Evolutionary conservation across 2,888 invertebrate genomes (phyloP), one percentile per base, ranked within the genome.

Genomic region (Zootermopsis nevadensis): DNA sequence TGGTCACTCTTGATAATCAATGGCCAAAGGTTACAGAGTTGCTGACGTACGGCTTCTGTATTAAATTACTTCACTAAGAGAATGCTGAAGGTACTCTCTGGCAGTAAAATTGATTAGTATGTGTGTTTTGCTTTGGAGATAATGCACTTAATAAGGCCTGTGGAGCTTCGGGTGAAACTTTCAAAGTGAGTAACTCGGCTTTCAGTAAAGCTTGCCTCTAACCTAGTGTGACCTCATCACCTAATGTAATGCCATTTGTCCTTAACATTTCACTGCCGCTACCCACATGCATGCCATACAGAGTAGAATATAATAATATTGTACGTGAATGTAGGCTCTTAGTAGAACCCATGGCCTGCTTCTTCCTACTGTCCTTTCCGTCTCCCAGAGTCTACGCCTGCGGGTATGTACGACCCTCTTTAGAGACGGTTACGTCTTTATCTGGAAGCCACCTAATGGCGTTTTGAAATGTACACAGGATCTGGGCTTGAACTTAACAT

Each of bases 391-490:
- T 0, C 66, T 19, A 33, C 6, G 31, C 69, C 69, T 7, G 19
- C 27, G 60, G 60, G 27, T 27, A 6, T 27, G 27, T 27, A 27
- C n/a, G n/a, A 15, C 31, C 33, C 69, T 31, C 69, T 69, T 69
- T 15, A 69, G 69, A 19, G 31, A 22, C 69, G 1, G 33, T n/a
- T 33, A 69, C 33, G 22, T 69, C 69, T 69, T 69, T 31, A 69
- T 69, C 69, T 69, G 69, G 31, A 69, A 82, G 66, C 77, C 55
- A 38, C 60, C 55, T 82, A 82, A 82, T 82, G 77, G 35, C 66
- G 74, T 79, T 82, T 77, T 82, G 77, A 77, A 82, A 82, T 77
- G 76, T 82, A 82, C 82, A 76, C 82, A 82, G 82, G 82, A 74
- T 82, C 60, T 27, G 12, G 60, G 60, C 60, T 60, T 60, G n/a